phyloP scores from a whole-genome alignment of 2,113 vertebrate genomes.

The Datnioides undecimradiatus region DNA sequence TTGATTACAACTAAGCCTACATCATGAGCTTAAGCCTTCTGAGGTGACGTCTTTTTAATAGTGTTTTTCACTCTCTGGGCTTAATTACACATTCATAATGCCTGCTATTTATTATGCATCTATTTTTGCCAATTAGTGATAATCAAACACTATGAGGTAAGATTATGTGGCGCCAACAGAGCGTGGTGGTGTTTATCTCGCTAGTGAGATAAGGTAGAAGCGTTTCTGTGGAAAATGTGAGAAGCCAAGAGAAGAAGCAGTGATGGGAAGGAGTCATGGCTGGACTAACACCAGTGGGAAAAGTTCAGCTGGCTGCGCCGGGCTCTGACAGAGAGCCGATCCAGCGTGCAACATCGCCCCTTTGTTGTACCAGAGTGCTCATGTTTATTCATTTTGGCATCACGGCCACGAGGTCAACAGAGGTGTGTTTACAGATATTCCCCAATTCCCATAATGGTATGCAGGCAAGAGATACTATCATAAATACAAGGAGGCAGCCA shows the following conservation, averaged over 20 bases:
- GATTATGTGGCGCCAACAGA: conserved; percentile 44
- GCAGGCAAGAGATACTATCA: conserved; percentile 56
- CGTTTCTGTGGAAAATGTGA: conserved; percentile 26
- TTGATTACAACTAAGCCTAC: conserved; percentile 21
- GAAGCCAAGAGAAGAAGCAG: background rate
- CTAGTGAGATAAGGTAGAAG: conserved; percentile 16
- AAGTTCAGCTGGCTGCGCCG: conserved; percentile 26
- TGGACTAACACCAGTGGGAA: conserved; percentile 41
- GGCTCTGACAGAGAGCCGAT: conserved; percentile 26
- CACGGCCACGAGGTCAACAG: conserved; percentile 58
- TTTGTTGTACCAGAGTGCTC: conserved; percentile 20
- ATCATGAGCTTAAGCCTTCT: conserved; percentile 6
- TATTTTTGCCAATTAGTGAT: conserved; percentile 46
- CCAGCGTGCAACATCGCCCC: conserved; percentile 20
- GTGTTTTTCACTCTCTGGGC: conserved; percentile 21
- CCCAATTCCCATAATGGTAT: conserved; percentile 66
- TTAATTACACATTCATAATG: conserved; percentile 41
- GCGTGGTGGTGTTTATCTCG: conserved; percentile 32
- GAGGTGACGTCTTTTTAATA: conserved; percentile 35
- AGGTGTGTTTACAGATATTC: conserved; percentile 67
- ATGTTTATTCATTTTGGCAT: conserved; percentile 72
- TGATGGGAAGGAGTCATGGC: conserved; percentile 36
- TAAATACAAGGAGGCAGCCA: conserved; percentile 36
- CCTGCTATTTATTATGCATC: conserved; percentile 24
- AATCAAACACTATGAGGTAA: conserved; percentile 41